Conservation (phyloP, 2,113 vertebrate species). For the Corythoichthys intestinalis region DNA sequence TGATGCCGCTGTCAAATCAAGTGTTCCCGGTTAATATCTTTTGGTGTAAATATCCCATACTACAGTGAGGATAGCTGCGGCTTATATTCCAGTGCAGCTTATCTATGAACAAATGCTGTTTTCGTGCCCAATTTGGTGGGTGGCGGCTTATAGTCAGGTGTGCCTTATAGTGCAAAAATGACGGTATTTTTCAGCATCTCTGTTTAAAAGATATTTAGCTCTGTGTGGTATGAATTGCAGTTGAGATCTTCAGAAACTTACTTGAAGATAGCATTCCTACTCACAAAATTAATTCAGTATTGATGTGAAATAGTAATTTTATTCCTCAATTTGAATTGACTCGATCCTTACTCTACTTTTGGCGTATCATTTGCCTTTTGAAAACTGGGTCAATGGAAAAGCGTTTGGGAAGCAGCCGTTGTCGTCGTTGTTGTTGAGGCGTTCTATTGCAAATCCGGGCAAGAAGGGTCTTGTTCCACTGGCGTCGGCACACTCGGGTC, state of each 20-base stretch:
- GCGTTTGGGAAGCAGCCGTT: constrained; percentile 47
- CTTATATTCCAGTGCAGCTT: too few species aligned
- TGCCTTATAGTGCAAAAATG: not conserved
- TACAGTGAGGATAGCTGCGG: too few species aligned
- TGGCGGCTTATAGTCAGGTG: too few species aligned
- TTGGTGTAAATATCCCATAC: too few species aligned
- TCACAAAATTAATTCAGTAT: not conserved
- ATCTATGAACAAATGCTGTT: too few species aligned
- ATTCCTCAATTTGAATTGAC: not conserved
- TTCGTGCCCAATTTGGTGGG: too few species aligned
- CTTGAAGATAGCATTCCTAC: not conserved
- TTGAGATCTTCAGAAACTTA: not conserved
- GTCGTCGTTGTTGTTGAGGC: constrained; percentile 52
- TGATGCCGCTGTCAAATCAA: too few species aligned
- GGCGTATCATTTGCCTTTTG: constrained; percentile 35
- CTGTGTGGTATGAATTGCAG: not conserved
- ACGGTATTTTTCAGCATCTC: not conserved
- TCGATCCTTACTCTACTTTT: constrained; percentile 26
- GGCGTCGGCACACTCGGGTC: constrained; percentile 61
- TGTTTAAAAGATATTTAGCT: not conserved
- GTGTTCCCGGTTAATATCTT: too few species aligned
- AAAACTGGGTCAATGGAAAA: constrained; percentile 78
- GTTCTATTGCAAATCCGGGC: constrained; percentile 69
- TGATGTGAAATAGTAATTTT: not conserved
- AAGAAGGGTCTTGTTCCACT: constrained; percentile 71